Evolutionary conservation across 2,888 invertebrate genomes (phyloP).

Genomic region (Sphaeridia pumilis): DNA sequence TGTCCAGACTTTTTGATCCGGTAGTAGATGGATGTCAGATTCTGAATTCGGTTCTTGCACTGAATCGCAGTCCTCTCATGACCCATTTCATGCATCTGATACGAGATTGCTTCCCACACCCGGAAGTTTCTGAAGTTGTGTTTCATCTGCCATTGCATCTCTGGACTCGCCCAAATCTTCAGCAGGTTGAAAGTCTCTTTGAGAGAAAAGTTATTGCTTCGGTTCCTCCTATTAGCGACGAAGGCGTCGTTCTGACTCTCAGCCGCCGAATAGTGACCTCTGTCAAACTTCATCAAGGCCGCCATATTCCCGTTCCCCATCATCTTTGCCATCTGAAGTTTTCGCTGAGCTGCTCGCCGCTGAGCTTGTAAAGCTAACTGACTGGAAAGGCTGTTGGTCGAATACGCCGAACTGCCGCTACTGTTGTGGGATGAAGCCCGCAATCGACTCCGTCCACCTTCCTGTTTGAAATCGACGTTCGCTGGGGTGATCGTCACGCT

Average conservation of each 20-base stretch:
- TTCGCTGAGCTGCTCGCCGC: conserved; percentile 28
- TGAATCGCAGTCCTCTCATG: conserved; percentile 36
- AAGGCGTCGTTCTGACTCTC: conserved; percentile 30
- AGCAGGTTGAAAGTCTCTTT: conserved; percentile 36
- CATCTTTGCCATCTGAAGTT: conserved; percentile 34
- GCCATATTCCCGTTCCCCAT: conserved; percentile 29
- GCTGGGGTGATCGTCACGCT: conserved; percentile 29
- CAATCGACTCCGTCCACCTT: conserved; percentile 1
- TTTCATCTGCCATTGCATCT: conserved; percentile 36
- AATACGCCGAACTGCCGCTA: conserved; percentile 2
- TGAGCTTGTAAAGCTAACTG: conserved; percentile 15
- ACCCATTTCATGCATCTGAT: conserved; percentile 34
- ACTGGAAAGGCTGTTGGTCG: conserved; percentile 8
- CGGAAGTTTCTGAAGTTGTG: conserved; percentile 34
- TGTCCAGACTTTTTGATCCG: conserved; percentile 34
- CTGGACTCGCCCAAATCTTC: conserved; percentile 36
- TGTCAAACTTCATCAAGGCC: conserved; percentile 20
- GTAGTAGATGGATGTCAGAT: conserved; percentile 35
- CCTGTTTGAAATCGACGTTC: conserved; percentile 11
- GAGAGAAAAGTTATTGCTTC: conserved; percentile 35
- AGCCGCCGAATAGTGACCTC: conserved; percentile 17
- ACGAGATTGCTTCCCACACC: conserved; percentile 36
- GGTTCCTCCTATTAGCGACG: conserved; percentile 31
- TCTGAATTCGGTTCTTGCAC: conserved; percentile 36
- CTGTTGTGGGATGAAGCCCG: conserved; percentile 18